These are phyloP conservation scores for Melitaea athalia DNA, from an alignment of 2,888 invertebrate genomes.

Conservation along the genomic window DNA sequence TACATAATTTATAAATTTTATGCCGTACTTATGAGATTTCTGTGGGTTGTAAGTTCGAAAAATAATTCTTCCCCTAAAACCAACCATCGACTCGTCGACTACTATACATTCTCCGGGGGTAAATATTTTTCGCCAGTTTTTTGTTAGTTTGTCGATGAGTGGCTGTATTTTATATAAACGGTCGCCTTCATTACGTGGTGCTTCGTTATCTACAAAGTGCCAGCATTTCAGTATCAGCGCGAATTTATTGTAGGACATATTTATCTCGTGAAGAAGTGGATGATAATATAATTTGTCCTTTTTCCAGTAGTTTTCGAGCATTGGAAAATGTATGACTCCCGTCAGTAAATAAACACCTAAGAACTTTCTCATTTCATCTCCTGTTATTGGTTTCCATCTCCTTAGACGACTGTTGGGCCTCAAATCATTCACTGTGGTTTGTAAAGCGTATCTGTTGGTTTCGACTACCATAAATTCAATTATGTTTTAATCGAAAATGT, in stretches of 20 bases:
- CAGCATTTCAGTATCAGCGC: constrained; percentile 16
- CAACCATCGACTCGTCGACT: constrained; percentile 18
- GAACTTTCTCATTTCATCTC: constrained; percentile 18
- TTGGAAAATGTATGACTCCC: constrained; percentile 15
- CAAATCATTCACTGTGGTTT: constrained; percentile 14
- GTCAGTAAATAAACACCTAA: constrained; percentile 15
- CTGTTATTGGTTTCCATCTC: constrained; percentile 19
- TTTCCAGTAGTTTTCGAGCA: constrained; percentile 20
- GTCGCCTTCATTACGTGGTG: constrained; percentile 16
- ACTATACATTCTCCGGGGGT: constrained; percentile 8
- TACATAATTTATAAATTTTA: constrained; percentile 20
- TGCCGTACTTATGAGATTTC: constrained; percentile 17
- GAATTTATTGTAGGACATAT: constrained; percentile 16
- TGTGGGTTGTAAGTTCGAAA: constrained; percentile 14
- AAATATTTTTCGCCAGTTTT: constrained; percentile 16
- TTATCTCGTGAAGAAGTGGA: constrained; percentile 17
- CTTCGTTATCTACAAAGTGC: constrained; percentile 19
- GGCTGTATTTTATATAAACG: constrained; percentile 22
- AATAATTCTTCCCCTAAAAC: constrained; percentile 9
- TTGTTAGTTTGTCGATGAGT: constrained; percentile 13
- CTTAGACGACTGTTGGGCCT: constrained; percentile 15
- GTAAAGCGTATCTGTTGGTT: constrained; percentile 17
- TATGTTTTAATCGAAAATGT: constrained; percentile 7
- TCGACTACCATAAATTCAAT: constrained; percentile 16
- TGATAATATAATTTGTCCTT: constrained; percentile 16